Conservation (phyloP, 92 coral and sea anemone genomes). For the Zoanthus gigantus region DNA sequence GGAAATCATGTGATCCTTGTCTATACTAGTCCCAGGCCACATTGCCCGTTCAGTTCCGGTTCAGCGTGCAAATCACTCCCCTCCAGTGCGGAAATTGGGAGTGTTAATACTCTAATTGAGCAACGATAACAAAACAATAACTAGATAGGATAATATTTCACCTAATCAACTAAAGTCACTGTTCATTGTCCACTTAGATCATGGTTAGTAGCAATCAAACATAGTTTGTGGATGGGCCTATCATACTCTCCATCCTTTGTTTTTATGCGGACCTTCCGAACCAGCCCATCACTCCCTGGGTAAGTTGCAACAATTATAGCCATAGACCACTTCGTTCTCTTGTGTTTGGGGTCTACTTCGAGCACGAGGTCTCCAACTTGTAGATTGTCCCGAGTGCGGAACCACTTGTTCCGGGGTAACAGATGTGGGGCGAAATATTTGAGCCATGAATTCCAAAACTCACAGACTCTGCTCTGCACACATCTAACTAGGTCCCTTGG, state of each 20-base stretch:
- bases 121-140: constrained; percentile 37
- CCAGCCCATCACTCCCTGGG: constrained; percentile 67
- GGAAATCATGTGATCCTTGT: too few species aligned
- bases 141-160: too few species aligned
- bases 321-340: constrained; percentile 66
- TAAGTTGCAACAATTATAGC: constrained; percentile 56
- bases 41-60: too few species aligned
- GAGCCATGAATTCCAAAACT: constrained; percentile 47
- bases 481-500: constrained; percentile 42
- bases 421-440: constrained; percentile 55
- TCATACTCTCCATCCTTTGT: constrained; percentile 64
- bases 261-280: constrained; percentile 70
- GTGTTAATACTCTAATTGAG: constrained; percentile 18
- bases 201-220: constrained; percentile 44
- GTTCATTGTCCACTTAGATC: constrained; percentile 23
- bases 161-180: not conserved
- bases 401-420: constrained; percentile 66
- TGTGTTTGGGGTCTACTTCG: constrained; percentile 52
- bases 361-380: constrained; percentile 60
- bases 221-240: constrained; percentile 56
- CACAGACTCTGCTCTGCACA: constrained; percentile 9
- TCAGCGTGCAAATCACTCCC: constrained; percentile 1
- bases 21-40: too few species aligned
- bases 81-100: constrained; percentile 10
- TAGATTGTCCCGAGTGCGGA: constrained; percentile 57